phyloP scores from a whole-genome alignment of 2,797 vertebrate species.

The Typhlichthys eigenmanni region DNA sequence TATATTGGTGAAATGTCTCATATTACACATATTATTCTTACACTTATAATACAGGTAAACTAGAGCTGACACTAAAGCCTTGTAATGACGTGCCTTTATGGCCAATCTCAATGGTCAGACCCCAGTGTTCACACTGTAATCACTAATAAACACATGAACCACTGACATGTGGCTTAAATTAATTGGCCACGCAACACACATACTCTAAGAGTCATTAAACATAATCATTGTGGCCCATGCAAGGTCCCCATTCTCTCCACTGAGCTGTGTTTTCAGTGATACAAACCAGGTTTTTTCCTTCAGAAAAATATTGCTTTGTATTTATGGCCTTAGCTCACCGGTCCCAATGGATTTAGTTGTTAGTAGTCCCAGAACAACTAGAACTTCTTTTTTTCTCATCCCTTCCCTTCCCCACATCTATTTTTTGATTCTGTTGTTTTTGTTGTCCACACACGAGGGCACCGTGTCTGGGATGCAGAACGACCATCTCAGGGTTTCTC shows the following conservation, averaged over 20 bases:
- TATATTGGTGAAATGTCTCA: constrained; percentile 1
- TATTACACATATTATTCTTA: constrained; percentile 1
- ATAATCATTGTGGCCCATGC: constrained; percentile 52
- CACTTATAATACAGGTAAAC: constrained; percentile 10
- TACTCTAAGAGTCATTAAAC: constrained; percentile 62
- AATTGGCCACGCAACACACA: constrained; percentile 66
- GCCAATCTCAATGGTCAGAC: constrained; percentile 32
- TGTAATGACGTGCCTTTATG: constrained; percentile 51
- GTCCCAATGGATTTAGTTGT: constrained; percentile 55
- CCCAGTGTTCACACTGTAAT: constrained; percentile 48
- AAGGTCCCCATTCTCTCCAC: constrained; percentile 34
- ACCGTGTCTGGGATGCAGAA: constrained; percentile 61
- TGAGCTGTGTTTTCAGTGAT: constrained; percentile 55
- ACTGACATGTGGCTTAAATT: constrained; percentile 69
- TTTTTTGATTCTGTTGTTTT: constrained; percentile 51
- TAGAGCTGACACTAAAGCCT: constrained; percentile 54
- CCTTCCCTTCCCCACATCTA: neutral
- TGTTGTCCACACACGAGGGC: constrained; percentile 54
- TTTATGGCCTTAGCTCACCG: constrained; percentile 60
- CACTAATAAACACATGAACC: constrained; percentile 65
- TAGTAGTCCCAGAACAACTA: constrained; percentile 59
- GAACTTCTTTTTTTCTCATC: constrained; percentile 33
- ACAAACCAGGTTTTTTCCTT: constrained; percentile 66
- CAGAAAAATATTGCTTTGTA: constrained; percentile 51
- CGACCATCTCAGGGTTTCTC: constrained; percentile 57